These are phyloP conservation scores for Muntiacus reevesi DNA, from an alignment of 2,113 vertebrate species.

Conservation along the genomic window DNA sequence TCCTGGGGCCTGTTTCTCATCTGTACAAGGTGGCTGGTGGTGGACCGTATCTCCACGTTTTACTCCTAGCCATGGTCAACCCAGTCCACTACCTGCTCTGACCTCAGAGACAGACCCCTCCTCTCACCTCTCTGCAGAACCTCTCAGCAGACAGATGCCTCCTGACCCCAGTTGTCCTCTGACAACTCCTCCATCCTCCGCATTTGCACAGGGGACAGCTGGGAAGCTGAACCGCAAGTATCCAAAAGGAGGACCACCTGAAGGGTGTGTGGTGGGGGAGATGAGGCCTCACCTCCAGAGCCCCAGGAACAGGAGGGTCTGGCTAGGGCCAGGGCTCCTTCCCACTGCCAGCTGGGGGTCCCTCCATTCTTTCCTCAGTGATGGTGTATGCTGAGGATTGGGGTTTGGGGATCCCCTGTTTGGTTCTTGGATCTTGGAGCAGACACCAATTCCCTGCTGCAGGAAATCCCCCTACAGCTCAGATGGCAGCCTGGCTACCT, in stretches of 20 bases:
- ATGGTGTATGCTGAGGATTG: not conserved
- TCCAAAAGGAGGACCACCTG: not conserved
- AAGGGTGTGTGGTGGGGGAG: not conserved
- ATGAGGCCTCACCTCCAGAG: not conserved
- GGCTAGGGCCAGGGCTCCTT: not conserved
- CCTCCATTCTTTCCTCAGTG: not conserved
- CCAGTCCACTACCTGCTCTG: not conserved
- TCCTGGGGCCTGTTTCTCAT: not conserved
- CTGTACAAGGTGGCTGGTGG: not conserved
- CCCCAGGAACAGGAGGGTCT: not conserved
- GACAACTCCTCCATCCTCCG: not conserved
- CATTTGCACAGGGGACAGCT: not conserved
- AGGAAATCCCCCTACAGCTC: not conserved
- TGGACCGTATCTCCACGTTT: not conserved
- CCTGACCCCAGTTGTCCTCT: not conserved
- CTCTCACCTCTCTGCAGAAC: not conserved
- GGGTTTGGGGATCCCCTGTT: not conserved
- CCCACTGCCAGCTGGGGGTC: not conserved
- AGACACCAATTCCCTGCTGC: not conserved
- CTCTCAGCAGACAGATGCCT: not conserved
- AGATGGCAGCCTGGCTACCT: not conserved
- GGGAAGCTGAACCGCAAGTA: not conserved
- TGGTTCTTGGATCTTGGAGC: not conserved
- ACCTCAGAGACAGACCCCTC: not conserved
- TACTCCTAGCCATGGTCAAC: accelerated